Conservation (phyloP, 2,888 invertebrate species). For the Melinaea marsaeus region DNA sequence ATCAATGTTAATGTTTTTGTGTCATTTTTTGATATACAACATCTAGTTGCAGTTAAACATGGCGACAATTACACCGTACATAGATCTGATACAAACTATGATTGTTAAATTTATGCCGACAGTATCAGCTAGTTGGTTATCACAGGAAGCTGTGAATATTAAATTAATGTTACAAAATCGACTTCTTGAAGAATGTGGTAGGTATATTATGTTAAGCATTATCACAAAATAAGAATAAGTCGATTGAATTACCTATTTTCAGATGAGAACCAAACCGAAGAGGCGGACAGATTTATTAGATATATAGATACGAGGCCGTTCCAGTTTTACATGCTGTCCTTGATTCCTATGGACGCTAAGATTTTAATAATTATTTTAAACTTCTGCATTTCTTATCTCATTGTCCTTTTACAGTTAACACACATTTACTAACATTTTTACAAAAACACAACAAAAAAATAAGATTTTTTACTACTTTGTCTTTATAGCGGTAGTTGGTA, state of each 20-base stretch:
- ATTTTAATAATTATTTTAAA: constrained; percentile 18
- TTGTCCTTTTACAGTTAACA: constrained; percentile 26
- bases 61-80: not conserved
- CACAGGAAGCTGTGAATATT: constrained; percentile 12
- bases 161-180: constrained; percentile 16
- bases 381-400: constrained; percentile 24
- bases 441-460: not conserved
- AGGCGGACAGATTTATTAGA: constrained; percentile 13
- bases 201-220: not conserved
- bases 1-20: too few species aligned
- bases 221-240: too few species aligned
- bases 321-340: constrained; percentile 15
- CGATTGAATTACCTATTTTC: not conserved
- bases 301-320: constrained; percentile 23
- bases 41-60: not conserved
- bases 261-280: constrained; percentile 10
- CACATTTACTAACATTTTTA: constrained; percentile 13
- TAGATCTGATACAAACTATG: constrained; percentile 6
- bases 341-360: constrained; percentile 22
- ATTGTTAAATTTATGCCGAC: constrained; percentile 10
- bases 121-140: constrained; percentile 12
- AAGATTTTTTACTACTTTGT: too few species aligned
- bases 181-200: constrained; percentile 16
- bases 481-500: too few species aligned
- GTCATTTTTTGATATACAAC: not conserved